Evolutionary conservation across 2,888 invertebrate species (phyloP).

Genomic region (Rotaria socialis): DNA sequence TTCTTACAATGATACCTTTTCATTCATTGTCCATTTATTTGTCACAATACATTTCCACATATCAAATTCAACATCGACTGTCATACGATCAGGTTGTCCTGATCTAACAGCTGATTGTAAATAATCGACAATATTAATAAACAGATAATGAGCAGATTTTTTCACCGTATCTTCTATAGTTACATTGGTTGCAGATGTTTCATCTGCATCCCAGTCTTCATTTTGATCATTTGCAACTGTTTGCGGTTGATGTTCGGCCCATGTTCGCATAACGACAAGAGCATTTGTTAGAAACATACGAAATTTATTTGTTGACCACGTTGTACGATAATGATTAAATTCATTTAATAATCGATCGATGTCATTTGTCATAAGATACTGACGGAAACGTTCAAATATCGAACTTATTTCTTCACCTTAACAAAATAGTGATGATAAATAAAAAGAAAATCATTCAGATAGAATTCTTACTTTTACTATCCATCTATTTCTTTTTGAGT

Average conservation of each 20-base stretch:
- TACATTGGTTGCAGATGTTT: not conserved
- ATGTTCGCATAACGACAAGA: not conserved
- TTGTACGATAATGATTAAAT: not conserved
- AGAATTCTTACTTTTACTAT: not conserved
- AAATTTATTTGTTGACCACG: constrained; percentile 13
- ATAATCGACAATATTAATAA: not conserved
- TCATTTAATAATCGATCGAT: not conserved
- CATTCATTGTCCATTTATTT: constrained; percentile 15
- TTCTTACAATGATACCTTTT: not conserved
- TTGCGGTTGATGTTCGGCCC: not conserved
- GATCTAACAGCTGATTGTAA: not conserved
- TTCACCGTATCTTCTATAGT: not conserved
- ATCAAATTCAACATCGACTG: not conserved
- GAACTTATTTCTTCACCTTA: not conserved
- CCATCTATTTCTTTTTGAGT: not conserved
- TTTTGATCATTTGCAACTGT: not conserved
- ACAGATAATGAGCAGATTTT: not conserved
- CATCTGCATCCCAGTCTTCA: not conserved
- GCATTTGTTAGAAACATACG: constrained; percentile 3
- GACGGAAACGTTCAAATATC: not conserved
- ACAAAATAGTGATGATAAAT: not conserved
- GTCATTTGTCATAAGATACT: not conserved
- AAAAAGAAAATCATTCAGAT: not conserved
- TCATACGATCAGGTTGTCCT: not conserved
- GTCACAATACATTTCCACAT: constrained; percentile 15